Base-by-base conservation (phyloP, 1,140 invertebrate species). In the Plectrocnemia conspersa region DNA sequence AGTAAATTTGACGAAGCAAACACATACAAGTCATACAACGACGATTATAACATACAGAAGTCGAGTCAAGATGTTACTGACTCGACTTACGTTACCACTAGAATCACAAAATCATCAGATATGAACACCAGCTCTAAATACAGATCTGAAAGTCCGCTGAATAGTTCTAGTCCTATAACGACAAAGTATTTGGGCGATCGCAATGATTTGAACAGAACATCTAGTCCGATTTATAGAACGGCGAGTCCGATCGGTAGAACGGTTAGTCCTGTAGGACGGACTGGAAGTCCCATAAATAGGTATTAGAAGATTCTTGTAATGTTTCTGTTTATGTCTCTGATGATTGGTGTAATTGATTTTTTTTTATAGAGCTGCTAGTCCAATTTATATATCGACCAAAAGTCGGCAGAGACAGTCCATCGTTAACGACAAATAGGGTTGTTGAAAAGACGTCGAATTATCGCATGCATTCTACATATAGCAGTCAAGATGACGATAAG, bases 271-370 rank as follows among this genome's bases (percentile, higher is more conserved):
- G 64, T 74, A 55, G 72, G 73, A 58, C 69, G 72, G 32, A 73
- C 72, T 0, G 62, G 69, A 19, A 76, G 74, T 65, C 74, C 74
- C 55, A 73, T 73, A 62, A 74, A 74, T 64, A 70, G 72, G 73
- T 74, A 64, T 50, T n/a, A 11, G 33, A 16, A 4, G 18, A 41
- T 41, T n/a, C n/a, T n/a, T n/a, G n/a, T n/a, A n/a, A n/a, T n/a
- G n/a, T n/a, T 42, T 22, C 40, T 22, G 40, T 38, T 13, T 15
- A 15, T 38, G 11, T 6, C 18, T 38, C 7, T 38, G 35, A 38
- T 29, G n/a, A 7, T 29, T 29, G n/a, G n/a, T 7, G 27, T 29
- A 29, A 6, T 6, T 29, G n/a, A 29, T 7, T n/a, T n/a, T 29
- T 29, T 29, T 29, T 38, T 48, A 15, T 48, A 33, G 56, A 27